Evolutionary conservation across 2,888 invertebrate species (phyloP).

Genomic region (Schrankia costaestrigalis): DNA sequence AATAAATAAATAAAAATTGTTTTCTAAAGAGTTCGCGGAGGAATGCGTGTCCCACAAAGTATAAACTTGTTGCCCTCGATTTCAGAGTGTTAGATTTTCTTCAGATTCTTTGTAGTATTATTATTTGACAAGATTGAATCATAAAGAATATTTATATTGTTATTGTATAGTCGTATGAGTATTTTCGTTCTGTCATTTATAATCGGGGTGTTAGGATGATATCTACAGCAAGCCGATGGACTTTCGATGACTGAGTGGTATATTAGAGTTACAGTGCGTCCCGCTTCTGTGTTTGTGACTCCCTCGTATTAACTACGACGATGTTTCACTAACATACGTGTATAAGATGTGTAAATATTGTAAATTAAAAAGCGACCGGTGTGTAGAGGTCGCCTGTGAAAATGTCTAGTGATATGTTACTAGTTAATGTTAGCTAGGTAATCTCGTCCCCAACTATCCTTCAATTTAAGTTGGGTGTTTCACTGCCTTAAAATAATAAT

Average conservation of each 20-base stretch:
- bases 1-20: conserved; percentile 36
- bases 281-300: conserved; percentile 63
- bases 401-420: conserved; percentile 77
- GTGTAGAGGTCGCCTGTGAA: conserved; percentile 75
- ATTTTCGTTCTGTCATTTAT: conserved; percentile 69
- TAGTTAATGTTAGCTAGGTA: conserved; percentile 80
- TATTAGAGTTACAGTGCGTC: conserved; percentile 59
- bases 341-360: conserved; percentile 78
- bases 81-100: conserved; percentile 70
- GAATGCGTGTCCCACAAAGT: conserved; percentile 51
- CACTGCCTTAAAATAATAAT: conserved; percentile 79
- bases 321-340: conserved; percentile 59
- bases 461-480: conserved; percentile 79
- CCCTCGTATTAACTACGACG: conserved; percentile 48
- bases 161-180: conserved; percentile 70
- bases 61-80: conserved; percentile 61
- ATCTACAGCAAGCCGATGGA: conserved; percentile 71
- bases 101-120: conserved; percentile 71
- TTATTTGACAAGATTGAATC: conserved; percentile 68
- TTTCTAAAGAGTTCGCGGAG: conserved; percentile 47
- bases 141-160: conserved; percentile 70
- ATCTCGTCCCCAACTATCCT: conserved; percentile 79
- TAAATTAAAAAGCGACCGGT: conserved; percentile 72
- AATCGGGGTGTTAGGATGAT: conserved; percentile 69
- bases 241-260: conserved; percentile 75